Percentiles rank a stretch among this genome's conserved stretches.
Conservation (phyloP, 1,140 invertebrate species). For the Danaus plexippus region DNA sequence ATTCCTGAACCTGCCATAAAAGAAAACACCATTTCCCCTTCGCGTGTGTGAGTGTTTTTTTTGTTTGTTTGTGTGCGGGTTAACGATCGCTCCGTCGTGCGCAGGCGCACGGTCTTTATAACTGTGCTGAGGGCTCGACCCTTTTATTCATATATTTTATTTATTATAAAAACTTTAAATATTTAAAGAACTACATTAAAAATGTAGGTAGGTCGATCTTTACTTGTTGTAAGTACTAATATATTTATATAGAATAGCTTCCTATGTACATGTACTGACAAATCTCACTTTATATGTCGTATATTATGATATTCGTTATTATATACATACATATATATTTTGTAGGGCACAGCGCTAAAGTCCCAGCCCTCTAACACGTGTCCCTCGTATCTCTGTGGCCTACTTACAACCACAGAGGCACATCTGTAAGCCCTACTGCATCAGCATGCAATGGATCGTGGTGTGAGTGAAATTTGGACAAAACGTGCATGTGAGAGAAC, state of each 20-base stretch:
- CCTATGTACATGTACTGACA: too few relatives aligned
- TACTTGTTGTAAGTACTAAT: too few relatives aligned
- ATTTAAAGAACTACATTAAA: neutral
- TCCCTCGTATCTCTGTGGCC: constrained; percentile 66
- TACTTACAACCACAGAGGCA: constrained; percentile 53
- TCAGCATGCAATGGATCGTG: constrained; percentile 28
- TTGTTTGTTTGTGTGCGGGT: constrained; percentile 28
- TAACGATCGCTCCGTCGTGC: constrained; percentile 46
- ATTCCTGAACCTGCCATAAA: constrained; percentile 1
- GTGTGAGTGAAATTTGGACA: constrained; percentile 51
- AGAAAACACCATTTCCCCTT: constrained; percentile 28
- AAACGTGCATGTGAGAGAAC: constrained; percentile 17
- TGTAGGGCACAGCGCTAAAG: constrained; percentile 42
- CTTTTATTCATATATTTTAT: constrained; percentile 6
- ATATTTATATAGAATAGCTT: too few relatives aligned
- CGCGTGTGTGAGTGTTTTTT: constrained; percentile 6
- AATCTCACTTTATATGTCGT: too few relatives aligned
- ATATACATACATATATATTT: neutral
- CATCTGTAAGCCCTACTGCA: constrained; percentile 21
- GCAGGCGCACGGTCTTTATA: constrained; percentile 42
- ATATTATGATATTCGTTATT: too few relatives aligned
- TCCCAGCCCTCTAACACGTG: constrained; percentile 61
- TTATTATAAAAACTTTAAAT: neutral
- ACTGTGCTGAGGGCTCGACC: constrained; percentile 42
- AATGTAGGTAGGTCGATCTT: too few relatives aligned